phyloP scores from a whole-genome alignment of 2,888 invertebrate genomes.

The Argynnis bischoffii region DNA sequence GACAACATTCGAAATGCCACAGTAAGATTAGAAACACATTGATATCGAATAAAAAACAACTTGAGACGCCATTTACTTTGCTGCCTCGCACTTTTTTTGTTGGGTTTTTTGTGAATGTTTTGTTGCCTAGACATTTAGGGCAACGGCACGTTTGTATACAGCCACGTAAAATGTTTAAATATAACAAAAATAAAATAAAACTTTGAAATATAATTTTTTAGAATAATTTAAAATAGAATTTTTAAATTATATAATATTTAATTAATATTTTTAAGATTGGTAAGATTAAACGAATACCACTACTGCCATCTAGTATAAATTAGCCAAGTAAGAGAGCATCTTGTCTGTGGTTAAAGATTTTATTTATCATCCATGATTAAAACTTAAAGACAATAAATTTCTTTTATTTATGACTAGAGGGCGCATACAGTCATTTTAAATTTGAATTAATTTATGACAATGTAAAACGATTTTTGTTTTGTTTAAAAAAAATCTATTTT shows the following conservation, averaged over 20 bases:
- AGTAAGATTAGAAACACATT: conserved; percentile 68
- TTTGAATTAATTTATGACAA: too few species aligned
- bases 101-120: conserved; percentile 51
- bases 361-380: too few species aligned
- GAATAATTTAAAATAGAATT: neutral
- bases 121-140: conserved; percentile 46
- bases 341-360: neutral
- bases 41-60: conserved; percentile 76
- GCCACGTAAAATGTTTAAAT: conserved; percentile 26
- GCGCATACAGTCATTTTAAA: neutral
- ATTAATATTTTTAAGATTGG: too few species aligned
- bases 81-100: conserved; percentile 65
- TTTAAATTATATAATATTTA: conserved; percentile 13
- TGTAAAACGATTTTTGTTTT: too few species aligned
- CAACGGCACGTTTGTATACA: conserved; percentile 31
- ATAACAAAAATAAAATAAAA: conserved; percentile 17
- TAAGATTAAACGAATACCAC: neutral
- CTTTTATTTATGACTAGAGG: neutral
- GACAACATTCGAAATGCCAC: conserved; percentile 52
- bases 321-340: neutral
- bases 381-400: neutral
- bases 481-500: too few species aligned
- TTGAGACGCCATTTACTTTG: conserved; percentile 78
- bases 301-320: conserved; percentile 1
- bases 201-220: neutral